Conservation (phyloP, 2,113 vertebrate species). For the Lepus timidus region DNA sequence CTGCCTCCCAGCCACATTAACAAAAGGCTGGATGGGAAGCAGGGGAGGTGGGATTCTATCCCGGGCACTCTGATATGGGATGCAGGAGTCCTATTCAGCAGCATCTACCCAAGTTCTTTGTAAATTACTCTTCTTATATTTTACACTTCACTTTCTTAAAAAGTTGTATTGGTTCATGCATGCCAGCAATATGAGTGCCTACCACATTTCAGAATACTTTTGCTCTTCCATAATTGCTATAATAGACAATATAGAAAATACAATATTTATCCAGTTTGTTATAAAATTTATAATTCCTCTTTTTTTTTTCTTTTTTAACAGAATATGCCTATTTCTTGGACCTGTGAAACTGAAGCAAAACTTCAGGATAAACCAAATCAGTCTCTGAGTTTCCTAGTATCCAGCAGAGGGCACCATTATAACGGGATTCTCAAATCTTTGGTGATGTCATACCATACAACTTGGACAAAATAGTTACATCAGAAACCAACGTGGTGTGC, state of each 20-base stretch:
- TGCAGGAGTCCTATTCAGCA: too few species aligned
- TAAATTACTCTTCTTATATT: not conserved
- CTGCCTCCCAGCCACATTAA: too few species aligned
- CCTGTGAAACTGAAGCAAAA: not conserved
- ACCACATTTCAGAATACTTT: not conserved
- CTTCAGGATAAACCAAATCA: not conserved
- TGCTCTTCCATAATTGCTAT: not conserved
- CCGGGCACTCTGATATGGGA: too few species aligned
- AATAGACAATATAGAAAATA: not conserved
- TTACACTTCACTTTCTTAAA: not conserved
- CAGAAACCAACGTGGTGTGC: not conserved
- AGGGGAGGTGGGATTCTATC: too few species aligned
- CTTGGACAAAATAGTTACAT: not conserved
- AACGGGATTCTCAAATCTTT: not conserved
- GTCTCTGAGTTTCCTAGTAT: not conserved
- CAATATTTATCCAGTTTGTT: not conserved
- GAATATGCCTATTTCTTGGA: not conserved
- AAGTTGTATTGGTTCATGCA: not conserved
- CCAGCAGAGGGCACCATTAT: slow-evolving; percentile 60
- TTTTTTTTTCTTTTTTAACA: not conserved
- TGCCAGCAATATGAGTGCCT: not conserved
- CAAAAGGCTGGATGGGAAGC: too few species aligned
- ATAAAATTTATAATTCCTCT: not conserved
- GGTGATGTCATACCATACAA: not conserved
- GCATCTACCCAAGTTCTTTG: not conserved